Evolutionary conservation across 1,140 invertebrate genomes (phyloP).

Genomic region (Ganaspis sp.): DNA sequence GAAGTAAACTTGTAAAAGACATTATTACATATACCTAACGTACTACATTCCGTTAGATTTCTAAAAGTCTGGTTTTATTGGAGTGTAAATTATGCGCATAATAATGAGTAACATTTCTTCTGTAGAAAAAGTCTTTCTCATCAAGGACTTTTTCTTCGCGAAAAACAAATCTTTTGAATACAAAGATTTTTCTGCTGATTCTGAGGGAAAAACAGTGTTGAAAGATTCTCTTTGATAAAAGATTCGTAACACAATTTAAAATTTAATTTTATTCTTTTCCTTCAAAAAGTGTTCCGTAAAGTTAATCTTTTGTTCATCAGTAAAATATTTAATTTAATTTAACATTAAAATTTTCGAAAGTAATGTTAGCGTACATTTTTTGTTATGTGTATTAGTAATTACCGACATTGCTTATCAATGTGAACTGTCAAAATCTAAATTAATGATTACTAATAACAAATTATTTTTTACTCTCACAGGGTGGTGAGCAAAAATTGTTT

Average conservation of each 20-base stretch:
- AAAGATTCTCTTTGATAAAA: background rate
- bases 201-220: background rate
- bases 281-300: background rate
- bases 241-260: background rate
- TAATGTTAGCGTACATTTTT: too few species aligned
- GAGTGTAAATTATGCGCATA: slow-evolving; percentile 6
- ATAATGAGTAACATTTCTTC: slow-evolving; percentile 11
- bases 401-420: too few species aligned
- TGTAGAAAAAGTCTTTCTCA: slow-evolving; percentile 2
- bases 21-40: background rate
- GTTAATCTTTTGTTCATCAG: too few species aligned
- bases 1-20: too few species aligned
- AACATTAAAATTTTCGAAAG: too few species aligned
- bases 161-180: background rate
- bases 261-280: background rate
- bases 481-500: too few species aligned
- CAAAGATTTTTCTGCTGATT: background rate
- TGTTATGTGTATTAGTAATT: too few species aligned
- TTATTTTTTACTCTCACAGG: too few species aligned
- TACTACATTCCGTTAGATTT: background rate
- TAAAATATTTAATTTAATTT: too few species aligned
- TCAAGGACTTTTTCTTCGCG: slow-evolving; percentile 7
- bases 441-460: too few species aligned
- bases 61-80: background rate
- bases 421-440: too few species aligned